These are phyloP conservation scores for Latrodectus geometricus DNA, from an alignment of 1,140 invertebrate genomes.

Conservation along the genomic window DNA sequence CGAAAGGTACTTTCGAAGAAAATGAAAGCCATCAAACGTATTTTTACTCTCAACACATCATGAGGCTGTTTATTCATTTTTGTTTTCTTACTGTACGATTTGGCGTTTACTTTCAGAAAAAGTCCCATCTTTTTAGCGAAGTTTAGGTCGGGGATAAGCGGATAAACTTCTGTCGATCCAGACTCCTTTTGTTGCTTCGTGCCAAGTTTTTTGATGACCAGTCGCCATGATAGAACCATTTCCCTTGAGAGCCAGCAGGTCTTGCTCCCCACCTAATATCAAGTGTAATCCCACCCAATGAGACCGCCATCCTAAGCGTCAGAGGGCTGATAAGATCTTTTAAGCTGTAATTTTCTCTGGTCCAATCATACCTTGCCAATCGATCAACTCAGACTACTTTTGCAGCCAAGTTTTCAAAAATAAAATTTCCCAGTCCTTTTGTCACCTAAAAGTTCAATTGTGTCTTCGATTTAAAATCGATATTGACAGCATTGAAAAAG, in stretches of 20 bases:
- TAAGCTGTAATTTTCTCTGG: slow-evolving; percentile 60
- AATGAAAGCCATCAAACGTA: too few relatives aligned
- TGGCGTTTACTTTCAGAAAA: slow-evolving; percentile 50
- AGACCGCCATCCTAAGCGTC: slow-evolving; percentile 55
- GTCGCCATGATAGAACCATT: slow-evolving; percentile 51
- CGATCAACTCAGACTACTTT: slow-evolving; percentile 25
- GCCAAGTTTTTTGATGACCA: slow-evolving; percentile 61
- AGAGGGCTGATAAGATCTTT: slow-evolving; percentile 56
- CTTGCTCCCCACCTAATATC: slow-evolving; percentile 55
- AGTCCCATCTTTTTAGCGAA: slow-evolving; percentile 22
- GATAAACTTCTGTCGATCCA: slow-evolving; percentile 53
- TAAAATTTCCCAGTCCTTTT: neutral
- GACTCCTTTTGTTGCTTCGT: slow-evolving; percentile 56
- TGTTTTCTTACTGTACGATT: slow-evolving; percentile 30
- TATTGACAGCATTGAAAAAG: too few relatives aligned
- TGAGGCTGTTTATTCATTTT: slow-evolving; percentile 17
- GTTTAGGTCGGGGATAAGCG: slow-evolving; percentile 42
- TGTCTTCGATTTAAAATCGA: neutral
- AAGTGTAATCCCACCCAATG: slow-evolving; percentile 58
- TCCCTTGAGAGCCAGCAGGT: slow-evolving; percentile 31
- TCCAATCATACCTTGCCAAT: slow-evolving; percentile 58
- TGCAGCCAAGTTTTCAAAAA: slow-evolving; percentile 1
- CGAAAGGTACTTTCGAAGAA: too few relatives aligned
- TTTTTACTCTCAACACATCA: too few relatives aligned
- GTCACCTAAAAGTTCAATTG: neutral